Evolutionary conservation across 2,888 invertebrate species (phyloP), one percentile per base, ranked within the genome.

Genomic region (Orchesella flavescens): DNA sequence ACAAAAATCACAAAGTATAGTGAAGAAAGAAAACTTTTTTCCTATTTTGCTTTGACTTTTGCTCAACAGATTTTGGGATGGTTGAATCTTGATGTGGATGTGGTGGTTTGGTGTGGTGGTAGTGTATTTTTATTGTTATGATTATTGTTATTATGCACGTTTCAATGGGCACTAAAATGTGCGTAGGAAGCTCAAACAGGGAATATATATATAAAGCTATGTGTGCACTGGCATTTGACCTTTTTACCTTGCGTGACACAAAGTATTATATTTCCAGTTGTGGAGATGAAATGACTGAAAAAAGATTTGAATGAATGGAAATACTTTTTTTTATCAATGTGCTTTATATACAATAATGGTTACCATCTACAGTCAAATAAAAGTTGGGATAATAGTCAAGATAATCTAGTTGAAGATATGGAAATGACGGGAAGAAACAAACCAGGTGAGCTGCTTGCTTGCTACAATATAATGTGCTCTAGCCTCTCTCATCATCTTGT

Each of bases 131-230:
- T 81, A 81, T 81, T 81, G 81, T 81, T 81, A 81, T 61, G 81
- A 81, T 81, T 81, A 81, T 81, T 74, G 81, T 81, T 81, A 81
- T 81, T 81, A 81, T 81, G 81, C 81, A 81, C 81, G 81, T 73
- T 73, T 81, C 44, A 81, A 81, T 81, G 81, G 73, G 69, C 68
- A 68, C 61, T 66, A 74, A 74, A 74, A 74, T 81, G 81, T 81
- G 81, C 81, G 81, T 81, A 81, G 81, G 81, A 74, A 74, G 81
- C 19, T 17, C 34, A 34, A 34, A 34, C 34, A 34, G 34, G 2
- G 34, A 34, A 34, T 34, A 34, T 34, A 34, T 4, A 34, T 34
- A 34, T 34, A 34, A 7, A 2, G 34, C 61, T 55, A 53, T 19
- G 19, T 61, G 65, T 75, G 59, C 49, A 7, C n/a, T 49, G 12